Base-by-base conservation (phyloP, 2,797 vertebrate species). In the Crenuchus spilurus region DNA sequence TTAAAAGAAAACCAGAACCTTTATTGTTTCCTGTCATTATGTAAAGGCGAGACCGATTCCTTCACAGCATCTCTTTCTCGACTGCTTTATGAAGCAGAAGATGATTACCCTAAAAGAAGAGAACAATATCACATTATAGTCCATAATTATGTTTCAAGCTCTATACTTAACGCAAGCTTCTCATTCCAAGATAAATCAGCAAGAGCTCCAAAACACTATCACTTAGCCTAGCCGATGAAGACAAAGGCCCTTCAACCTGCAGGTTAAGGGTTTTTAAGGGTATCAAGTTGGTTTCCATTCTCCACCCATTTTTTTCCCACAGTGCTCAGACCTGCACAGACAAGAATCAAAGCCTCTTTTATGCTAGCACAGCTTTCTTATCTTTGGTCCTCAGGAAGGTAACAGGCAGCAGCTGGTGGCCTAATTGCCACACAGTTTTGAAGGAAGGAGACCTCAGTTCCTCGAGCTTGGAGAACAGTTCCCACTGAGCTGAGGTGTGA, bases 341-440 rank as follows among this genome's bases (percentile, higher is more conserved):
- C 48, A 63, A 70, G 64, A 70, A 72, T 48, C 72, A 78, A 78
- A 82, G 77, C 61, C 52, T 68, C 74, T 57, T 72, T 78, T 67
- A 75, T 76, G 72, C 76, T 67, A 58, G 75, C 60, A 64, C 64
- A 68, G 73, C 70, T 68, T 64, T 79, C 66, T 60, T 76, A 79
- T 81, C 62, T 79, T 55, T 42, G 30, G 73, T 72, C 33, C 64
- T 79, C 51, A 54, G 70, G 39, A 80, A 49, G 24, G 51, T 33
- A 74, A 37, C 57, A 64, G 61, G n/a, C 55, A 10, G 49, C 73
- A 75, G 78, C 69, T 76, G 69, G 58, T 62, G 69, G 48, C 75
- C 65, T 77, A 79, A 75, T 64, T 70, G 66, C 73, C 41, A 46
- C 51, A 30, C 22, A 28, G 49, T 33, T 69, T 58, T 44, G 61